These are phyloP conservation scores for Ophraella communa DNA, from an alignment of 2,888 invertebrate genomes.

Conservation along the genomic window DNA sequence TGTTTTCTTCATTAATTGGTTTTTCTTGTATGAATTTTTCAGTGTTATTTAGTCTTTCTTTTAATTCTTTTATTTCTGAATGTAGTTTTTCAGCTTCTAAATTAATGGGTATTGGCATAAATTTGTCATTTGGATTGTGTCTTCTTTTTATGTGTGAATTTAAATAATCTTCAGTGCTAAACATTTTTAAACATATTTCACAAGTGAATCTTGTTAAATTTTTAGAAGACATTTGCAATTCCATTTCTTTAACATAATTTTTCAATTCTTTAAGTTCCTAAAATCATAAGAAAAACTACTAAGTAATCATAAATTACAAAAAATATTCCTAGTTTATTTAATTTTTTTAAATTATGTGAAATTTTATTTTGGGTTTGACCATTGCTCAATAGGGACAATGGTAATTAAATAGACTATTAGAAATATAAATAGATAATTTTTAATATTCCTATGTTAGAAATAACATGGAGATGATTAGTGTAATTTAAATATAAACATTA, in stretches of 20 bases:
- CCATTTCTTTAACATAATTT: conserved; percentile 61
- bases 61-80: conserved; percentile 69
- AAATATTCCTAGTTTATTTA: too few species aligned
- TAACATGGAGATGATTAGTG: too few species aligned
- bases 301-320: too few species aligned
- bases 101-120: conserved; percentile 51
- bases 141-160: conserved; percentile 69
- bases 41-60: conserved; percentile 67
- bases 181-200: conserved; percentile 71
- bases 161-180: conserved; percentile 69
- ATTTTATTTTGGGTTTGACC: too few species aligned
- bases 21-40: conserved; percentile 63
- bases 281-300: conserved; percentile 32
- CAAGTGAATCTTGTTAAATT: conserved; percentile 63
- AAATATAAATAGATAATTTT: too few species aligned
- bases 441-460: too few species aligned
- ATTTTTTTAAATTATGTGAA: too few species aligned
- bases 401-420: too few species aligned
- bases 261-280: conserved; percentile 52
- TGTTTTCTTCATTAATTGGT: conserved; percentile 31
- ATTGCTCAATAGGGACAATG: too few species aligned
- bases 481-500: too few species aligned
- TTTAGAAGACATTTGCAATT: conserved; percentile 64
- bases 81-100: conserved; percentile 70
- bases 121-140: conserved; percentile 56